Conservation (phyloP, 2,113 vertebrate species). For the Ailuropoda melanoleuca region DNA sequence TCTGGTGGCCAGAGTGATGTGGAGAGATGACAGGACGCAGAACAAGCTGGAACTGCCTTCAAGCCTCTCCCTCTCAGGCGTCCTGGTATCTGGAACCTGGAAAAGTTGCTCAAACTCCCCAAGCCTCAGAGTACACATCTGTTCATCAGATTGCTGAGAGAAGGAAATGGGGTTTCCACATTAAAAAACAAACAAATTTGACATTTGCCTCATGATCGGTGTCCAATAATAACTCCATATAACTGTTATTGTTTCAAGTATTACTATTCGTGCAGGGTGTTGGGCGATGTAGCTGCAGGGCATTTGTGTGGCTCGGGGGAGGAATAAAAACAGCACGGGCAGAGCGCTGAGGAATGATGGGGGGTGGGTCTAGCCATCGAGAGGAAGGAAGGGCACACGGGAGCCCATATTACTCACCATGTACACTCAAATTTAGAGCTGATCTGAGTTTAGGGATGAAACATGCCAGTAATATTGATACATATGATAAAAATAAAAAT, state of each 20-base stretch:
- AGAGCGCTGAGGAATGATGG: neutral
- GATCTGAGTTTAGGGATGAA: neutral
- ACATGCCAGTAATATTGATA: neutral
- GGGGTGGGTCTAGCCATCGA: accelerated
- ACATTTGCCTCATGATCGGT: neutral
- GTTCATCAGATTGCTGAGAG: neutral
- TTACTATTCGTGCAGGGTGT: too few relatives aligned
- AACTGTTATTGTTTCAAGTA: neutral
- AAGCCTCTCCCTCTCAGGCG: too few relatives aligned
- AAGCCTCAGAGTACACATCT: accelerated
- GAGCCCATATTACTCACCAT: neutral
- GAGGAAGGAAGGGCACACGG: accelerated
- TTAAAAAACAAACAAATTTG: neutral
- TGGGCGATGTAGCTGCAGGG: neutral
- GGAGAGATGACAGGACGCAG: accelerated
- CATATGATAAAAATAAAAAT: neutral
- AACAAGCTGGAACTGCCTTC: accelerated
- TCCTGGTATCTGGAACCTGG: accelerated
- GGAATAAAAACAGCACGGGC: accelerated
- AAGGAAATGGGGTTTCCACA: neutral
- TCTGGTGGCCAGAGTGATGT: neutral
- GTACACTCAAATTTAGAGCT: neutral
- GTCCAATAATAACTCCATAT: neutral
- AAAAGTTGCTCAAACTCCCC: neutral
- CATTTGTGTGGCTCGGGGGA: accelerated